These are phyloP conservation scores for Oscheius sp. DNA, from an alignment of 2,888 invertebrate genomes.

Conservation along the genomic window DNA sequence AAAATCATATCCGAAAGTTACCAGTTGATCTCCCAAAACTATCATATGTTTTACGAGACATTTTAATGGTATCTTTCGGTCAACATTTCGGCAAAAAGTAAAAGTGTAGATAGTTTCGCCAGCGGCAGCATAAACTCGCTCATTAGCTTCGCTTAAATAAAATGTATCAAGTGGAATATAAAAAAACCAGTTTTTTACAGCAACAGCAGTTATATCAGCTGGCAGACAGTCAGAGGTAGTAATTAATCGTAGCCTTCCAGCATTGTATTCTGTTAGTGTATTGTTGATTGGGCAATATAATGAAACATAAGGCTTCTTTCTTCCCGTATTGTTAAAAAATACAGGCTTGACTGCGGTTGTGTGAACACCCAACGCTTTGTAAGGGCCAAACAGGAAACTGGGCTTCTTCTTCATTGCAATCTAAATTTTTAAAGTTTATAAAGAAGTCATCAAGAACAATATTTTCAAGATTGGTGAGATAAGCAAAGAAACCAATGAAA, in stretches of 20 bases:
- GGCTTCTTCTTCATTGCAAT: constrained; percentile 28
- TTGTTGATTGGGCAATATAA: constrained; percentile 29
- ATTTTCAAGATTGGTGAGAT: neutral
- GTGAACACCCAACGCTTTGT: constrained; percentile 31
- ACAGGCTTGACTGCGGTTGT: constrained; percentile 26
- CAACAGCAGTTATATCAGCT: constrained; percentile 31
- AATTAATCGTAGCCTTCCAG: constrained; percentile 19
- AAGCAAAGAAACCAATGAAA: too few relatives aligned
- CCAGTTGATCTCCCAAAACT: constrained; percentile 46
- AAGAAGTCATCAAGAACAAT: neutral
- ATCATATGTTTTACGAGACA: constrained; percentile 43
- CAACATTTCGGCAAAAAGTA: constrained; percentile 50
- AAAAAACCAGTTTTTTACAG: constrained; percentile 55
- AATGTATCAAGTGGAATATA: neutral
- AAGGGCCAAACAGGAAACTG: constrained; percentile 31
- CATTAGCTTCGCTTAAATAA: constrained; percentile 40
- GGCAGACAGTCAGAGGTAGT: constrained; percentile 35
- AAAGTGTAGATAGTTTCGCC: constrained; percentile 45
- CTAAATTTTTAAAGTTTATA: neutral
- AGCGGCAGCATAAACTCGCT: constrained; percentile 44
- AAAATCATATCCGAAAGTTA: neutral
- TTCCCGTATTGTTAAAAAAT: constrained; percentile 5
- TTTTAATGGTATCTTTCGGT: constrained; percentile 1
- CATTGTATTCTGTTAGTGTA: constrained; percentile 30
- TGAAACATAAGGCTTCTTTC: constrained; percentile 25